Base-by-base conservation (phyloP, 2,888 invertebrate genomes). In the Drosophila kanekoi region DNA sequence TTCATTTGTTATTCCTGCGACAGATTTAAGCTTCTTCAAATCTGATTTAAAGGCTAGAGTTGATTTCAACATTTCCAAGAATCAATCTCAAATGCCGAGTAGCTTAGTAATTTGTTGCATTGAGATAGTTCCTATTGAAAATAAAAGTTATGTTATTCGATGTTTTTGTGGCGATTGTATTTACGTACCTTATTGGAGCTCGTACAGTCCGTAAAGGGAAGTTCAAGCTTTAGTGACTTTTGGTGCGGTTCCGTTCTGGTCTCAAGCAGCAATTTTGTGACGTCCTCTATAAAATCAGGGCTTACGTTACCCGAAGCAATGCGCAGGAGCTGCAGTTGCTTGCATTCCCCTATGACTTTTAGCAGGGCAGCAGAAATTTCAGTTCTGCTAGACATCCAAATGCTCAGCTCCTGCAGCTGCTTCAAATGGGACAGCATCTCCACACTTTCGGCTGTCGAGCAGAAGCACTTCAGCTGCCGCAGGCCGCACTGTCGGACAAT, bases 401-500 rank as follows among this genome's bases (percentile, higher is more conserved):
- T 14, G 13, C 52, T 60, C 2, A 88, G 72, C 49, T 64, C 45
- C 23, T 67, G 63, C 10, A 88, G 60, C 14, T 70, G 52, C 0
- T n/a, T 11, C 0, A 83, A 64, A 13, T 51, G 41, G 1, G 67
- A 47, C 32, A 83, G 28, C 61, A 62, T 51, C 48, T 58, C 65
- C 52, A 88, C 69, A 14, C 67, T 57, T 6, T 83, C 78, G 1
- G 57, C 32, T n/a, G 64, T 60, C 20, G 58, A 53, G 45, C 56
- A 80, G 20, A 80, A 88, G 49, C 89, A 83, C 58, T 86, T 83
- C 10, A 88, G 44, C 6, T 70, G 53, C 32, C 41, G 53, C 35
- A 83, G 40, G 9, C 51, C 64, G 5, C 37, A 49, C 18, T 77
- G 63, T 4, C 72, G 63, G 6, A 62, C 40, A 14, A 83, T 43